Base-by-base conservation (phyloP, 2,888 invertebrate genomes). In the Bedellia somnulentella region DNA sequence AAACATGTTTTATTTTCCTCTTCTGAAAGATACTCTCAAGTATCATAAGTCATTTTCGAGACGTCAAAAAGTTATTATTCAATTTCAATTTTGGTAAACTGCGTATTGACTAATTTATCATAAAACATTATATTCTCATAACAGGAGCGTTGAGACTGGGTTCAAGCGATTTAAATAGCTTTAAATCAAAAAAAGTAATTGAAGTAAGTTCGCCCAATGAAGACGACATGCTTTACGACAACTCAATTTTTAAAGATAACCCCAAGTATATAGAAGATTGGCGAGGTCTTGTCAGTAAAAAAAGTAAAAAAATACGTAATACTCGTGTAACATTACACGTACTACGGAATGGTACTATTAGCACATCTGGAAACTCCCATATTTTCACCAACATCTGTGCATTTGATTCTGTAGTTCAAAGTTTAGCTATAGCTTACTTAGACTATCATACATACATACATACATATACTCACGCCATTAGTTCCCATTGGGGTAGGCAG, bases 71-170 rank as follows among this genome's bases (percentile, higher is more conserved):
- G n/a, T n/a, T n/a, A n/a, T n/a, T n/a, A n/a, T n/a, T n/a, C n/a
- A n/a, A n/a, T n/a, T n/a, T n/a, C n/a, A n/a, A n/a, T n/a, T n/a
- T n/a, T n/a, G n/a, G n/a, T 24, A 33, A 30, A 31, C 22, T 21
- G 13, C 30, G 33, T 24, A 21, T 35, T 18, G 33, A 35, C 25
- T 32, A 35, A 22, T 35, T 35, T 35, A 25, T 35, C 15, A 28
- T 35, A 26, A 32, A 35, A 30, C 35, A 35, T 23, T 22, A 28
- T 15, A 22, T 18, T 18, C 11, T 28, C 16, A 30, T 35, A 28
- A 28, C 30, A 11, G 30, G 32, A 25, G 28, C 30, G 17, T 16
- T 32, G 25, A 30, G 25, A 28, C 15, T 32, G 22, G 30, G 12
- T 21, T 18, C 5, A 18, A 18, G 18, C 18, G 18, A 11, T 27